Percentiles rank a stretch among this genome's conserved stretches.
Conservation (phyloP, 2,888 invertebrate species). For the Hypolimnas misippus region DNA sequence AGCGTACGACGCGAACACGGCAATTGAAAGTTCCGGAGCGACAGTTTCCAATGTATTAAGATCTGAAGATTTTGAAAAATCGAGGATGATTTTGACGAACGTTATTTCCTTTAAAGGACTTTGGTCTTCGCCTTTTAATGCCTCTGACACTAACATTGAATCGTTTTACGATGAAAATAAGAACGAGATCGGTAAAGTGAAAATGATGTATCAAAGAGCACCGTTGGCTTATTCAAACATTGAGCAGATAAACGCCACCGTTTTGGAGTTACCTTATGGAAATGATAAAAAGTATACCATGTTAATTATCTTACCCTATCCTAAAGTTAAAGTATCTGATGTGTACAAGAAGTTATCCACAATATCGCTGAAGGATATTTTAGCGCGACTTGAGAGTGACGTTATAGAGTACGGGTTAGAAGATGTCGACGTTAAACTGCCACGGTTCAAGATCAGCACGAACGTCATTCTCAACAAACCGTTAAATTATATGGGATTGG, state of each 20-base stretch:
- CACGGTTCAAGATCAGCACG: too few relatives aligned
- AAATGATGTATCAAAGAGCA: constrained; percentile 89
- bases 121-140: constrained; percentile 87
- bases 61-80: constrained; percentile 81
- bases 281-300: constrained; percentile 82
- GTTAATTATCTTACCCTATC: constrained; percentile 86
- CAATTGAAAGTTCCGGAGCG: constrained; percentile 69
- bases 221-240: constrained; percentile 84
- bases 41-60: constrained; percentile 70
- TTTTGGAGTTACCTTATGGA: constrained; percentile 88
- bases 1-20: constrained; percentile 65
- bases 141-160: constrained; percentile 78
- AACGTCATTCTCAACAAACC: too few relatives aligned
- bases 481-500: constrained; percentile 86
- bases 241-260: constrained; percentile 81
- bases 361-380: constrained; percentile 74
- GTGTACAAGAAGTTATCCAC: constrained; percentile 79
- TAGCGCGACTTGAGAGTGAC: constrained; percentile 75
- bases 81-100: constrained; percentile 87
- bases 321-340: constrained; percentile 71
- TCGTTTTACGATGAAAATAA: constrained; percentile 85
- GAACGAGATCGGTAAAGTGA: constrained; percentile 79
- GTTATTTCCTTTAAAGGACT: constrained; percentile 89
- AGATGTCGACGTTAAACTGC: constrained; percentile 86
- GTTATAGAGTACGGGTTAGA: constrained; percentile 80